Evolutionary conservation across 2,113 vertebrate genomes (phyloP).

Genomic region (Muscicapa adusta): DNA sequence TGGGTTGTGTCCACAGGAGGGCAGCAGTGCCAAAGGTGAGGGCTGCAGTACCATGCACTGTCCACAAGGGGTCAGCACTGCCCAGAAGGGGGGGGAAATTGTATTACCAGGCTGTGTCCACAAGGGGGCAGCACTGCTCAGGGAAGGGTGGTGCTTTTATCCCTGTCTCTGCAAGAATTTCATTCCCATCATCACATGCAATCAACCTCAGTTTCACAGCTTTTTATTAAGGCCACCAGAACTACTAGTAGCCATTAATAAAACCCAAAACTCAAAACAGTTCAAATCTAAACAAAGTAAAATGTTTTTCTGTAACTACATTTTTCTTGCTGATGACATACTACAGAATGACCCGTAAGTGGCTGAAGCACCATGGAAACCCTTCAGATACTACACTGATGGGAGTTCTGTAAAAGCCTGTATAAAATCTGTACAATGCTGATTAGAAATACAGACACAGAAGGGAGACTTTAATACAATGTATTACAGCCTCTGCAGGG

Average conservation of each 20-base stretch:
- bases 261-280: neutral
- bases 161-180: neutral
- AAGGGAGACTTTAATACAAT: neutral
- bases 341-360: neutral
- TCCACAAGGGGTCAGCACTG: too few relatives aligned
- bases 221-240: neutral
- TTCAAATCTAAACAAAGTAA: neutral
- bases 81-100: too few relatives aligned
- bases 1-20: too few relatives aligned
- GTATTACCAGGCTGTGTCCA: too few relatives aligned
- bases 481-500: neutral
- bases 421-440: neutral
- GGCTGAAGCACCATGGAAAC: neutral
- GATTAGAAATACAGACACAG: neutral
- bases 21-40: too few relatives aligned
- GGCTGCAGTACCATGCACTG: too few relatives aligned
- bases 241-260: neutral
- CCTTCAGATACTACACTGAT: neutral
- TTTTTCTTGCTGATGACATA: neutral
- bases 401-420: neutral
- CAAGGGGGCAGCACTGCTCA: too few relatives aligned
- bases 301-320: neutral
- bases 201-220: neutral
- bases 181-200: neutral
- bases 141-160: neutral